Conservation (phyloP, 2,888 invertebrate genomes). For the Xanthia icteritia region DNA sequence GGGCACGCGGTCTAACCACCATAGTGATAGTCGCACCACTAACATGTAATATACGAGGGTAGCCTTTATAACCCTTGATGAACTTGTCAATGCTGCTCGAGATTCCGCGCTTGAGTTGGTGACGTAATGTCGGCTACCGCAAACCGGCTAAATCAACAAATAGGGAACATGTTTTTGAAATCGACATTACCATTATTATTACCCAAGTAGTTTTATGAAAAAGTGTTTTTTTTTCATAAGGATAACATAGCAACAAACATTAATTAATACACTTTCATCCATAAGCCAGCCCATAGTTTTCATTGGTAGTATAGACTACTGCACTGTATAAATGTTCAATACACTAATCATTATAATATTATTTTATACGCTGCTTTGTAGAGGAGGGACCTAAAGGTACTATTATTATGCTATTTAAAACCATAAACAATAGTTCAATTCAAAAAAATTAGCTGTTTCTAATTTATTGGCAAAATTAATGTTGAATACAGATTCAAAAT, state of each 20-base stretch:
- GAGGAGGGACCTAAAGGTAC: constrained; percentile 68
- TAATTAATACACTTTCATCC: too few relatives aligned
- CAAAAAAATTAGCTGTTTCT: not conserved
- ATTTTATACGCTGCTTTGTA: constrained; percentile 49
- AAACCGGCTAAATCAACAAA: not conserved
- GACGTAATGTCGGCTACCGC: not conserved
- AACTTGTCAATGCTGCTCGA: constrained; percentile 81
- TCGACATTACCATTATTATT: not conserved
- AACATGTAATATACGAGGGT: constrained; percentile 77
- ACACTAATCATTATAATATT: constrained; percentile 35
- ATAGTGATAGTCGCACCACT: not conserved
- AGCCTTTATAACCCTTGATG: constrained; percentile 80
- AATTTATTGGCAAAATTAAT: not conserved
- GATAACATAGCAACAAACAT: too few relatives aligned
- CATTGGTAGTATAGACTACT: not conserved
- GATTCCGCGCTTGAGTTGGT: constrained; percentile 59
- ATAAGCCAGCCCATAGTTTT: not conserved
- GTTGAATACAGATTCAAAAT: not conserved
- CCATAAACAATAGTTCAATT: not conserved
- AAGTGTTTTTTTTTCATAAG: too few relatives aligned
- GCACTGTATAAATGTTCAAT: constrained; percentile 46
- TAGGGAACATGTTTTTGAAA: not conserved
- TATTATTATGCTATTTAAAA: not conserved
- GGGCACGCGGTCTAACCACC: too few relatives aligned
- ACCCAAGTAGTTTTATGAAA: not conserved